Base-by-base conservation (phyloP, 2,113 vertebrate species). In the Puntigrus tetrazona region DNA sequence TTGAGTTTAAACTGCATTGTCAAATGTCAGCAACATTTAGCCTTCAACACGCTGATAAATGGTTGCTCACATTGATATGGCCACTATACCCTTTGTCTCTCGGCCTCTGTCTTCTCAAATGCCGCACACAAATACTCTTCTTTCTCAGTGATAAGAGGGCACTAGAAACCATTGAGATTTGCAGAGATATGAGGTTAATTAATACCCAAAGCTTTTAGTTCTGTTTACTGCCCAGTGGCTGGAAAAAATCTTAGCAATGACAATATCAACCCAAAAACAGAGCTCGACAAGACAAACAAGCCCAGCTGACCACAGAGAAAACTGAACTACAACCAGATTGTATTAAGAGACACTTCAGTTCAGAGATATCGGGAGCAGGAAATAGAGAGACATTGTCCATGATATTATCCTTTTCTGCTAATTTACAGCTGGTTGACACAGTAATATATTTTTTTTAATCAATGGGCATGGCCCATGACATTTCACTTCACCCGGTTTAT, bases 181-280 rank as follows among this genome's bases (percentile, higher is more conserved):
- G 63, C 86, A 87, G 89, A 92, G 92, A 89, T 88, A 77, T 25
- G 61, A 78, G 25, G 91, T 94, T 90, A 93, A 94, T 94, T 85
- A 92, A 88, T 94, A 93, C 92, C 89, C 5, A 50, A 25, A 81
- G 81, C 81, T 90, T 92, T 89, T 89, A 87, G 84, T 85, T 87
- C 86, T 25, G 87, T 94, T 94, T 94, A 90, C 91, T 91, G 89
- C 91, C 86, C 91, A 57, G 20, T n/a, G 7, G 52, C 52, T n/a
- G 52, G 52, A 55, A 55, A 55, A 55, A 55, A 55, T 55, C 52
- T 55, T 55, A 55, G 52, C 52, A 55, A 55, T 55, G 52, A 55
- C 52, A n/a, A 55, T 55, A 55, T 57, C 52, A 57, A 9, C n/a
- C 4, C 52, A 22, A 55, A 55, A 57, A 57, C 52, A 57, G 20